Evolutionary conservation across 2,797 vertebrate species (phyloP).

Genomic region (Tapirus indicus): DNA sequence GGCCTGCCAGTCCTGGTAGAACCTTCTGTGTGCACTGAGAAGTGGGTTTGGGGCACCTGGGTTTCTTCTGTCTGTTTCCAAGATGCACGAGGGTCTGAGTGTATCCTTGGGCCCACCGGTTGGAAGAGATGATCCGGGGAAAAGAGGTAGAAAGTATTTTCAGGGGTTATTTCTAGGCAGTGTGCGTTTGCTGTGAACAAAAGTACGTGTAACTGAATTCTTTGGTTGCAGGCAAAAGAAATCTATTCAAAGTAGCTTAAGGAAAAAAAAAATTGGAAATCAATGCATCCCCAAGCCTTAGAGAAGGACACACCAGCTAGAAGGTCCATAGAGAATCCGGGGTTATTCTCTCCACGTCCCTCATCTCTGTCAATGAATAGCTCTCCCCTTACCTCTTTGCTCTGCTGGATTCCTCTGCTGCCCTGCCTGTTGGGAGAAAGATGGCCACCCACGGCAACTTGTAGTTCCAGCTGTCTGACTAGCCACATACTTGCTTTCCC

Average conservation of each 20-base stretch:
- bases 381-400: not conserved
- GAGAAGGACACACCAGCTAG: not conserved
- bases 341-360: fast-evolving
- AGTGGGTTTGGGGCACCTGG: not conserved
- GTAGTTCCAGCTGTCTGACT: not conserved
- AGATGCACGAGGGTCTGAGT: not conserved
- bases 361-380: not conserved
- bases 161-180: not conserved
- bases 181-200: not conserved
- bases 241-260: not conserved
- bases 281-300: fast-evolving
- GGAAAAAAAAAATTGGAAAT: not conserved
- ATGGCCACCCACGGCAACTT: not conserved
- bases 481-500: not conserved
- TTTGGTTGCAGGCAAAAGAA: not conserved
- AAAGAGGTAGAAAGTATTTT: not conserved
- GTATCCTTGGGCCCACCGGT: too few relatives aligned
- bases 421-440: not conserved
- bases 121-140: too few relatives aligned
- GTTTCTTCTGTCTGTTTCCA: not conserved
- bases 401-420: not conserved
- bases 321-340: not conserved
- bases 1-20: not conserved
- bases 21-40: fast-evolving
- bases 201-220: not conserved